Evolutionary conservation across 2,113 vertebrate genomes (phyloP), one percentile per base, ranked within the genome.

Genomic region (Mionectes macconnelli): DNA sequence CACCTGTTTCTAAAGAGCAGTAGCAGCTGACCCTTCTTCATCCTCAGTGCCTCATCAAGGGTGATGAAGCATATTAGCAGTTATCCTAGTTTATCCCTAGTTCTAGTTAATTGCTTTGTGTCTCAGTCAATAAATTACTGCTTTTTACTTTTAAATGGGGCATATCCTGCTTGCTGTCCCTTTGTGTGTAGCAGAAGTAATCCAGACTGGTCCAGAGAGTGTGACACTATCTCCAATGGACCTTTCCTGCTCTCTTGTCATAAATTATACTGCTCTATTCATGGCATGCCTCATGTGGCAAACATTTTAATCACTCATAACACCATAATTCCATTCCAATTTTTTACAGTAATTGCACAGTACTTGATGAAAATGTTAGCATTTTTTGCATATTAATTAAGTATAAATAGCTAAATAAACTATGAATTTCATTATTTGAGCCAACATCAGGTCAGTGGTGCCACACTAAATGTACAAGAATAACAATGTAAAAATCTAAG

Each of bases 21-120:
- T 24, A 72, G 64, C 33, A 40, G 33, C 24, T 74, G 21, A 50
- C 28, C 22, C 37, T 56, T 53, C 17, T 23, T 33, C 14, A 24
- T 66, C 44, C 50, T 14, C 9, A 55, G 5, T 8, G 31, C 11
- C 14, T 55, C 47, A 31, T 7, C 0, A 0, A 37, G 42, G 19
- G 4, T 33, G 18, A 20, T 42, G 22, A 30, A 63, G 3, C 6
- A 16, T 33, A 22, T n/a, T 10, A 75, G 35, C 3, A 6, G 10
- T 63, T 17, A 63, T 18, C 30, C 28, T 47, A 40, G 9, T 4
- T 59, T 24, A n/a, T 12, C 5, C 0, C 21, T 44, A 25, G 18
- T 73, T 88, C 53, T 47, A 84, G 14, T 37, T 47, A 52, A 14
- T 21, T 72, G 6, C 30, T 79, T 59, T 33, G 12, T 19, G 16